These are phyloP conservation scores for Tachysurus fulvidraco DNA, from an alignment of 2,113 vertebrate species.

Conservation along the genomic window DNA sequence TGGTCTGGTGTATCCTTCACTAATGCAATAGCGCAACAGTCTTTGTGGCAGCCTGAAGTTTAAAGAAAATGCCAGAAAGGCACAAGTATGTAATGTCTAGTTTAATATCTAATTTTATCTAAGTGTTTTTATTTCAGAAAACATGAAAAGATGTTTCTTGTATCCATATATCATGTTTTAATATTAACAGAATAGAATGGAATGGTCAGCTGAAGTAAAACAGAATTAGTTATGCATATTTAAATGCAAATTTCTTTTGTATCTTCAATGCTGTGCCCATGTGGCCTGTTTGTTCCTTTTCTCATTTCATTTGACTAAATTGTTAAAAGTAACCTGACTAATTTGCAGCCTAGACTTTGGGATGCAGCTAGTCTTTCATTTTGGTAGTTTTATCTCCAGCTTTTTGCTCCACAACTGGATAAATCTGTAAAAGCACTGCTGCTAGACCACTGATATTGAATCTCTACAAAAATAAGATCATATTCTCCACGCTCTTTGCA, in stretches of 20 bases:
- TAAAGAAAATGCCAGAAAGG: background rate
- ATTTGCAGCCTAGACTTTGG: conserved; percentile 9
- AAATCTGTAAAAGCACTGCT: conserved; percentile 71
- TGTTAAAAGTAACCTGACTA: background rate
- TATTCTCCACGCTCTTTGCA: conserved; percentile 61
- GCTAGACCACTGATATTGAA: conserved; percentile 62
- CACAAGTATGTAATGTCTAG: background rate
- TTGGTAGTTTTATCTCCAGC: conserved; percentile 50
- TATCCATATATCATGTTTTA: background rate
- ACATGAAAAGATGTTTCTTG: background rate
- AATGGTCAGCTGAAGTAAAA: background rate
- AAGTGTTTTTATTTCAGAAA: background rate
- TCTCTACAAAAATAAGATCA: conserved; percentile 75
- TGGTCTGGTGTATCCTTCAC: background rate
- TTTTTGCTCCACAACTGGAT: conserved; percentile 58
- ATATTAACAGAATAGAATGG: background rate
- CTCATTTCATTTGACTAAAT: conserved; percentile 24
- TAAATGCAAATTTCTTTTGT: background rate
- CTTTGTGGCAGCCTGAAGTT: background rate
- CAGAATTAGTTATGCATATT: conserved; percentile 20
- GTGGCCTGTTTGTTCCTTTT: background rate
- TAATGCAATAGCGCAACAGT: background rate
- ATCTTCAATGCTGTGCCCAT: background rate
- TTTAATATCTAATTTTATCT: background rate
- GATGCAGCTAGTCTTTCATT: conserved; percentile 38